Percentiles rank a stretch among this genome's conserved stretches.
Evolutionary conservation across 2,888 invertebrate species (phyloP).

Genomic region (Mythimna lalbum): DNA sequence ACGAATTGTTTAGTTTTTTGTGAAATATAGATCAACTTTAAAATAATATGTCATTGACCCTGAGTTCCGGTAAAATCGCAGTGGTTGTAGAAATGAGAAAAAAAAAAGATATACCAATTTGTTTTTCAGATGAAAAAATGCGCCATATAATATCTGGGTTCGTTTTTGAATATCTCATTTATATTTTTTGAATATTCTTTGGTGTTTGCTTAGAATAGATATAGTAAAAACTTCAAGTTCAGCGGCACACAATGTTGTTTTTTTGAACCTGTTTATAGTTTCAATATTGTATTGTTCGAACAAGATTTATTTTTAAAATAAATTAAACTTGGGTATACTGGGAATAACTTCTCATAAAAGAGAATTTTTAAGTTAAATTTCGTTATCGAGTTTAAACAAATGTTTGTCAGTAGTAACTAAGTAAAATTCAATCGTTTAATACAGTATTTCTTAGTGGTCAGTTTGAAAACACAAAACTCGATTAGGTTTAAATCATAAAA

Average conservation of each 20-base stretch:
- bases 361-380: not conserved
- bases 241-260: not conserved
- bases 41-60: constrained; percentile 87
- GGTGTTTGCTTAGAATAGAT: not conserved
- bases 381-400: not conserved
- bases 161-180: constrained; percentile 17
- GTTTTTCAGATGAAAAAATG: constrained; percentile 8
- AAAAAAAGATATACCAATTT: constrained; percentile 48
- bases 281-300: constrained; percentile 7
- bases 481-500: not conserved
- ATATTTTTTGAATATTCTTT: not conserved
- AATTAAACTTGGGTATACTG: not conserved
- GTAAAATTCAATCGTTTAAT: too few relatives aligned
- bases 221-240: constrained; percentile 37
- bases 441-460: too few relatives aligned
- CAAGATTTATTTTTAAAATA: not conserved
- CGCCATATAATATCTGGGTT: constrained; percentile 18
- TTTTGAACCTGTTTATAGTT: not conserved
- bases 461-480: too few relatives aligned
- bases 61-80: constrained; percentile 72
- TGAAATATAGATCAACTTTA: constrained; percentile 88
- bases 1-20: constrained; percentile 83
- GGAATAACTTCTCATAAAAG: not conserved
- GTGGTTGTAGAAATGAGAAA: constrained; percentile 63
- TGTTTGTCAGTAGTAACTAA: too few relatives aligned